These are phyloP conservation scores for Graptemys geographica DNA, from an alignment of 2,797 vertebrate genomes.

Conservation along the genomic window DNA sequence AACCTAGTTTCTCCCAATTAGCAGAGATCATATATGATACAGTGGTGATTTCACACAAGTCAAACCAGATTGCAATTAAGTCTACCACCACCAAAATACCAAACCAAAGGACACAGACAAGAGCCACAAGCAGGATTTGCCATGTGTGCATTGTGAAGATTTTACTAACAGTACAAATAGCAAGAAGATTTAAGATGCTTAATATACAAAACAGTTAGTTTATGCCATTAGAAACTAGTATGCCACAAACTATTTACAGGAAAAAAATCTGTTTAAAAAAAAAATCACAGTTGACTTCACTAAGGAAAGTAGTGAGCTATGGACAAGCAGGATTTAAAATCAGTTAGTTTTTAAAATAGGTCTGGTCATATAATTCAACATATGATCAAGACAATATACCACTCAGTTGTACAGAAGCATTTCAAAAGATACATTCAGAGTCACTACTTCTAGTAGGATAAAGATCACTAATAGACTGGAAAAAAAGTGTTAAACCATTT, in stretches of 20 bases:
- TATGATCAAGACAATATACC: neutral
- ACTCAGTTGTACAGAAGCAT: neutral
- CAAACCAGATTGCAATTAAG: neutral
- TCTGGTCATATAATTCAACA: neutral
- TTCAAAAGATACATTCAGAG: neutral
- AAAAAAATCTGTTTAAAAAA: neutral
- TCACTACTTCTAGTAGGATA: neutral
- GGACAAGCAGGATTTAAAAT: conserved; percentile 16
- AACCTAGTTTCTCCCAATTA: neutral
- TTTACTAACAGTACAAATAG: conserved; percentile 22
- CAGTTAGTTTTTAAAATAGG: conserved; percentile 7
- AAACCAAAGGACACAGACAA: neutral
- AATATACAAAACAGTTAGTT: neutral
- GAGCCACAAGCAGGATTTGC: neutral
- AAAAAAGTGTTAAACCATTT: neutral
- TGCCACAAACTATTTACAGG: neutral
- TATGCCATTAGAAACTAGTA: neutral
- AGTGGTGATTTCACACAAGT: neutral
- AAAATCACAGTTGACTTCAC: neutral
- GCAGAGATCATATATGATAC: neutral
- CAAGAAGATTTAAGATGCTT: neutral
- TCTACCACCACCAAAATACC: neutral
- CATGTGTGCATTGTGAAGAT: neutral
- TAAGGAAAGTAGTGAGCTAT: neutral
- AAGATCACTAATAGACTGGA: neutral